phyloP scores from a whole-genome alignment of 92 coral and sea anemone genomes.

The Anthopleura xanthogrammica region DNA sequence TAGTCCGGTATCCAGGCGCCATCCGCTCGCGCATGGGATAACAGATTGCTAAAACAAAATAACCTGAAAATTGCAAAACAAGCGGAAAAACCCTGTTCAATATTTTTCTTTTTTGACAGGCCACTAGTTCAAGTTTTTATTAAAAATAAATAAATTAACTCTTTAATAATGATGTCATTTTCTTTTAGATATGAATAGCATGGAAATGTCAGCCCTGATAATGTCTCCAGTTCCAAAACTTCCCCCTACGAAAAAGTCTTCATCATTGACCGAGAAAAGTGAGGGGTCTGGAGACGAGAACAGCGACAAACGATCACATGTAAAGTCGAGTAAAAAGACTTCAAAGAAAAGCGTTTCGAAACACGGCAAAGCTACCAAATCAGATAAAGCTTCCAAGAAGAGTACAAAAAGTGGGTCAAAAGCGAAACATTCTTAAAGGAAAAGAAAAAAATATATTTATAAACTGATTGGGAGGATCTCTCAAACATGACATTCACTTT shows the following conservation, averaged over 20 bases:
- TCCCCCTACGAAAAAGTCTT: conserved; percentile 52
- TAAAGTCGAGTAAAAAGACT: neutral
- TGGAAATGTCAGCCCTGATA: conserved; percentile 96
- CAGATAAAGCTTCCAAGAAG: neutral
- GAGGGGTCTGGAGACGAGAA: conserved; percentile 36
- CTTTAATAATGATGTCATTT: neutral
- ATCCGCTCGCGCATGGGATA: no score
- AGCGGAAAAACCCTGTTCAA: no score
- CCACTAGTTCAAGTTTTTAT: no score
- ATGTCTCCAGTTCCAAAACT: conserved; percentile 69
- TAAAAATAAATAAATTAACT: neutral
- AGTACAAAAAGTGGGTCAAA: neutral
- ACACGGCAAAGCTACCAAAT: neutral
- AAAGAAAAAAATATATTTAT: neutral
- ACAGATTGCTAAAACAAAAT: no score
- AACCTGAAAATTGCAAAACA: no score
- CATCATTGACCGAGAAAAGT: conserved; percentile 43
- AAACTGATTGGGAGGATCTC: neutral
- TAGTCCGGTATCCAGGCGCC: no score
- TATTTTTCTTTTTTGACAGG: no score
- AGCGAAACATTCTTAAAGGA: neutral
- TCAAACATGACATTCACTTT: neutral
- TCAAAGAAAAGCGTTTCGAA: neutral
- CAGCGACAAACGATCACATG: conserved; percentile 22
- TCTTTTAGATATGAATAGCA: conserved; percentile 76